Base-by-base conservation (phyloP, 2,888 invertebrate genomes). In the Drosophila limbata region DNA sequence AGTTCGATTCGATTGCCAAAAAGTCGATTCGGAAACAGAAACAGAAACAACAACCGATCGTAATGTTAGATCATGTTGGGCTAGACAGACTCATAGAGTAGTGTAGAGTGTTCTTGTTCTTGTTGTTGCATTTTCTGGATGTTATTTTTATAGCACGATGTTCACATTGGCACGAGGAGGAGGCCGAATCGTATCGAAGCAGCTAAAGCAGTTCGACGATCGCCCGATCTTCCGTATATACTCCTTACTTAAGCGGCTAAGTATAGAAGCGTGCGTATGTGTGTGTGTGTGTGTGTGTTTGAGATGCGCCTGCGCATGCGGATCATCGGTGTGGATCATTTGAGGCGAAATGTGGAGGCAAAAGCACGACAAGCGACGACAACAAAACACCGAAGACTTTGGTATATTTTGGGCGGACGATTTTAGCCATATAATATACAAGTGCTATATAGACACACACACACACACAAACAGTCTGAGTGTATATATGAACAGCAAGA, bases 261-360 rank as follows among this genome's bases (percentile, higher is more conserved):
- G 84, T 88, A 83, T 87, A 87, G 86, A 69, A 47, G 44, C 15
- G 37, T 53, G 13, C 28, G 19, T 51, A 15, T 28, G 52, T 51
- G 15, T 56, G 13, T 66, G 53, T 25, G 13, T 55, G 35, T 42
- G 42, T 50, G 44, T 69, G 51, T 70, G 48, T 56, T 59, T 47
- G 47, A 50, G 35, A 60, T 73, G 84, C 88, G 86, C 82, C 82
- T 88, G 87, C 87, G 87, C 81, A 66, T 57, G 79, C 73, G 71
- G 76, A 79, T 78, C 76, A 67, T 51, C 66, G 67, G 69, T 68
- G 76, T 76, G 76, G 69, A 80, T 84, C 78, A 80, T 75, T 77
- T 73, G 70, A 65, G 64, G 79, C 69, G 66, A 73, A 68, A 73
- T 76, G 72, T 57, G 68, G 48, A 76, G 56, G 59, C 61, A 62